Percentiles rank a stretch among this genome's conserved stretches.
These are phyloP conservation scores for Caenorhabditis latens DNA, from an alignment of 1,140 invertebrate genomes.

Conservation along the genomic window DNA sequence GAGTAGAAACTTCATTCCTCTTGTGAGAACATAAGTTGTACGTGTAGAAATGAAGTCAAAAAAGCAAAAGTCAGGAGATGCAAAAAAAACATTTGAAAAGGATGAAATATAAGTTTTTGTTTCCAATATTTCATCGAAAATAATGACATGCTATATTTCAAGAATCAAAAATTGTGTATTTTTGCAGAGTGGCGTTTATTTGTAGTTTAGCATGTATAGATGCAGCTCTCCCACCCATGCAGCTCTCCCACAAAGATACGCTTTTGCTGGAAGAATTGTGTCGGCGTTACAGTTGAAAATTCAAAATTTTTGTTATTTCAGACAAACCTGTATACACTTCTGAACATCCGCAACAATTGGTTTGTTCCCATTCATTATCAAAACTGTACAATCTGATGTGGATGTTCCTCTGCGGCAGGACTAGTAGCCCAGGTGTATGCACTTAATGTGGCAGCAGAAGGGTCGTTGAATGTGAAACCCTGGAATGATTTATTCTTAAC, in stretches of 20 bases:
- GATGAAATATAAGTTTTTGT: no score
- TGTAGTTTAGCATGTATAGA: background rate
- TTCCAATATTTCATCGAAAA: no score
- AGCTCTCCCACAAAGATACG: background rate
- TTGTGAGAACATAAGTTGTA: no score
- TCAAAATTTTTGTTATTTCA: background rate
- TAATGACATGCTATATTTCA: no score
- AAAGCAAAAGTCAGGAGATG: no score
- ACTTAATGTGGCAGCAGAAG: background rate
- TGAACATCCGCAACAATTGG: conserved; percentile 17
- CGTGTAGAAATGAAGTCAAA: no score
- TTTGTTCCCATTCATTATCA: background rate
- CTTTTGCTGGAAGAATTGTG: background rate
- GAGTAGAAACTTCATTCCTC: no score
- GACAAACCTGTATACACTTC: background rate
- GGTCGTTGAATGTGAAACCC: conserved; percentile 1
- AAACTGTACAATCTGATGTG: background rate
- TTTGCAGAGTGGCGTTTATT: background rate
- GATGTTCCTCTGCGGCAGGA: background rate
- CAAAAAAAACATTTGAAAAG: no score
- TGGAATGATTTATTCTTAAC: background rate
- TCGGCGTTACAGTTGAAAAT: background rate
- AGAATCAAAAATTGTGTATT: no score
- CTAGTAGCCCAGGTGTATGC: background rate
- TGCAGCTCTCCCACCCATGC: background rate